These are phyloP conservation scores for Paradisaea rubra DNA, from an alignment of 2,113 vertebrate species.

Conservation along the genomic window DNA sequence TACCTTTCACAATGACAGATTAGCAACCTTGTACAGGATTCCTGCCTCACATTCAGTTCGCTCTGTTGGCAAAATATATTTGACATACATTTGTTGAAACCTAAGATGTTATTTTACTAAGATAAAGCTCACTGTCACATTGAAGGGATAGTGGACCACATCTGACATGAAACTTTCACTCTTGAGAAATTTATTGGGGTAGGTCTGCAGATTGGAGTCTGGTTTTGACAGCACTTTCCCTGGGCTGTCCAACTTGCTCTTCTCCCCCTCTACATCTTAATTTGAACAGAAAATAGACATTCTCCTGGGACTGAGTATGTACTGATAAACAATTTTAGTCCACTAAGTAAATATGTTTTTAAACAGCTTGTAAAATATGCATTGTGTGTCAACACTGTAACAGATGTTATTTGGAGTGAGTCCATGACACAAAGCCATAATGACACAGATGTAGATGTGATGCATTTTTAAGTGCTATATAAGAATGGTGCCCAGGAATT, in stretches of 20 bases:
- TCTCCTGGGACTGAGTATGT: not conserved
- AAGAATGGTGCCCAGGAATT: not conserved
- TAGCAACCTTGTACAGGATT: not conserved
- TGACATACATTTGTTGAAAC: not conserved
- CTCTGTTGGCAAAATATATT: not conserved
- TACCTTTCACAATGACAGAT: not conserved
- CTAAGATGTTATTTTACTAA: not conserved
- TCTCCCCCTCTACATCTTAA: not conserved
- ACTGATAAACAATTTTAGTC: conserved; percentile 43
- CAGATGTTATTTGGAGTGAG: conserved; percentile 44
- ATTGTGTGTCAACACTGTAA: conserved; percentile 33
- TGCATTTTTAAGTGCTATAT: conserved; percentile 10
- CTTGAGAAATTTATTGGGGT: not conserved
- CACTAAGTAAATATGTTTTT: conserved; percentile 35
- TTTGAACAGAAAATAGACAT: conserved; percentile 20
- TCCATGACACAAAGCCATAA: conserved; percentile 33
- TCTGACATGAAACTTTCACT: not conserved
- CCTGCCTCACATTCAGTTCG: not conserved
- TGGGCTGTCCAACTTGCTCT: not conserved
- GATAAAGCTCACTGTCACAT: not conserved
- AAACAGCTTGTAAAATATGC: conserved; percentile 47
- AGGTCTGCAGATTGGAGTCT: not conserved
- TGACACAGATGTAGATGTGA: conserved; percentile 30
- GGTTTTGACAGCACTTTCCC: not conserved
- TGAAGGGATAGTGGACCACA: not conserved